Conservation (phyloP, 1,140 invertebrate genomes). For the Aphelenchoides fujianensis region DNA sequence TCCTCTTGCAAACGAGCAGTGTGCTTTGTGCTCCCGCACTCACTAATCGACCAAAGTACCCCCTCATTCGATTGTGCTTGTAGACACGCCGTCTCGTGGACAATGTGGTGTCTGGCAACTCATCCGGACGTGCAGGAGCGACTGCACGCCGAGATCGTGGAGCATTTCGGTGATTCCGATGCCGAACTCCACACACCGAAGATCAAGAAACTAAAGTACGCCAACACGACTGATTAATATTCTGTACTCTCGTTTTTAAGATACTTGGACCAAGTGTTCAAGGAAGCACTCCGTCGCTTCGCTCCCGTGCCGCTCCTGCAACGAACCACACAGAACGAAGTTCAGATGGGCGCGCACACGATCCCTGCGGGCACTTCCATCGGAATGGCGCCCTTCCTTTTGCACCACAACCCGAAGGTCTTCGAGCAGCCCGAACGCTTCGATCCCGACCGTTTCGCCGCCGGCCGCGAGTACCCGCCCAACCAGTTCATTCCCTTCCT, state of each 20-base stretch:
- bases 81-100: slow-evolving; percentile 41
- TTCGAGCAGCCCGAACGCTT: slow-evolving; percentile 28
- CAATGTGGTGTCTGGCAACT: slow-evolving; percentile 36
- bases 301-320: slow-evolving; percentile 22
- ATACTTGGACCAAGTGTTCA: not conserved
- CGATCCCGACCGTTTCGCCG: slow-evolving; percentile 28
- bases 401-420: slow-evolving; percentile 19
- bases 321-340: not conserved
- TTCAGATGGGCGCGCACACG: not conserved
- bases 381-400: not conserved
- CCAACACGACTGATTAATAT: no score
- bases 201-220: no score
- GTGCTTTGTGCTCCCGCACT: no score
- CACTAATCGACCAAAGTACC: no score
- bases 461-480: slow-evolving; percentile 12
- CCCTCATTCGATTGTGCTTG: no score
- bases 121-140: slow-evolving; percentile 36
- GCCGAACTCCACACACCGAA: not conserved
- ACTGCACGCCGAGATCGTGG: slow-evolving; percentile 31
- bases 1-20: not conserved
- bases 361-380: not conserved
- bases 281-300: slow-evolving; percentile 13
- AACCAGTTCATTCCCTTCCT: slow-evolving; percentile 62
- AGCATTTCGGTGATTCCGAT: slow-evolving; percentile 28
- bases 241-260: no score